These are phyloP conservation scores for Monopterus albus DNA, from an alignment of 2,113 vertebrate genomes.

Conservation along the genomic window DNA sequence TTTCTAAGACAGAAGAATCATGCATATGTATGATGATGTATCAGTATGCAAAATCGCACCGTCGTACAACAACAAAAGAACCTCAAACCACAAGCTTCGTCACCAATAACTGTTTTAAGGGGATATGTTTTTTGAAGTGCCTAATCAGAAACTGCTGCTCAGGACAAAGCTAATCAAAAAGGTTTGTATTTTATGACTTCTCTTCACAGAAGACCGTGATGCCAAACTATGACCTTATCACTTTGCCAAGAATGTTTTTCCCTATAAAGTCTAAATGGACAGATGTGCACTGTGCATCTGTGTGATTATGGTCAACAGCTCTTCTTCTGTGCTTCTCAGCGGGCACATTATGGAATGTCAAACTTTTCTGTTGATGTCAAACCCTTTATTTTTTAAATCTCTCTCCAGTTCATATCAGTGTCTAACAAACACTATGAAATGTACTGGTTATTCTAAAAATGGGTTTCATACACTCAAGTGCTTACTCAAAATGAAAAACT, in stretches of 20 bases:
- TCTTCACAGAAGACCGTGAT: conserved; percentile 27
- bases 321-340: conserved; percentile 15
- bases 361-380: too few relatives aligned
- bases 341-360: background rate
- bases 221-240: conserved; percentile 65
- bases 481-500: too few relatives aligned
- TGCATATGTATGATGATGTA: conserved; percentile 15
- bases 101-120: conserved; percentile 27
- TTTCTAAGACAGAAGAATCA: background rate
- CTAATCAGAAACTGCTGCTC: conserved; percentile 65
- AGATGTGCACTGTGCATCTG: conserved; percentile 52
- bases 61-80: conserved; percentile 26
- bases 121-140: conserved; percentile 33
- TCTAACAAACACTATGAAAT: too few relatives aligned
- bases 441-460: too few relatives aligned
- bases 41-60: conserved; percentile 8
- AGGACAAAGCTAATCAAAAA: conserved; percentile 46
- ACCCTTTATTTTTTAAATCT: too few relatives aligned
- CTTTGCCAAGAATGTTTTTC: conserved; percentile 51
- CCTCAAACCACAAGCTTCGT: conserved; percentile 33
- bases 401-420: too few relatives aligned
- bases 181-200: conserved; percentile 58
- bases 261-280: conserved; percentile 55
- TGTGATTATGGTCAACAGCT: conserved; percentile 26
- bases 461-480: too few relatives aligned